Percentiles rank a stretch among this genome's conserved stretches.
Conservation (phyloP, 2,797 vertebrate genomes). For the Allobates femoralis region DNA sequence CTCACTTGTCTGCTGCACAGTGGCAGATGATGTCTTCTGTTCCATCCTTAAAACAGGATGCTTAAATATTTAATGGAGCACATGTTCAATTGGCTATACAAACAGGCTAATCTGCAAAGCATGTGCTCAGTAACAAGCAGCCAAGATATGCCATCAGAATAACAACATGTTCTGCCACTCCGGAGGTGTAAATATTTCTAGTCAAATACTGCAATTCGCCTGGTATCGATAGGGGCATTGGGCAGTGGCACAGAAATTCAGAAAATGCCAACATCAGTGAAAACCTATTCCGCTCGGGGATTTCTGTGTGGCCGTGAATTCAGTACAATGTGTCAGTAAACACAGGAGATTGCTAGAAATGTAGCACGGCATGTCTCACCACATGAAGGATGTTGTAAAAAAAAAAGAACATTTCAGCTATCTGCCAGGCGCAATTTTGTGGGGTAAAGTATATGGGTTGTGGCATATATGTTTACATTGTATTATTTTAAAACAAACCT, state of each 20-base stretch:
- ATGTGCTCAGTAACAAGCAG: slow-evolving; percentile 84
- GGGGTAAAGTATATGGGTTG: neutral
- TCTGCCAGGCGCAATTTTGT: slow-evolving; percentile 6
- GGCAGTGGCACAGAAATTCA: slow-evolving; percentile 26
- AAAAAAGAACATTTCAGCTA: slow-evolving; percentile 4
- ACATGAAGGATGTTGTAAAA: neutral
- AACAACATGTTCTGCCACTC: slow-evolving; percentile 72
- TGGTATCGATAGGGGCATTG: slow-evolving; percentile 56
- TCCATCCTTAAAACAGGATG: slow-evolving; percentile 83
- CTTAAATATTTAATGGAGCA: slow-evolving; percentile 91
- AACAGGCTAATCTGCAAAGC: slow-evolving; percentile 88
- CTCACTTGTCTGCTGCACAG: slow-evolving; percentile 81
- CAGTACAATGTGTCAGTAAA: slow-evolving; percentile 1
- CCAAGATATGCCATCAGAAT: slow-evolving; percentile 77
- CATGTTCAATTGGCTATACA: slow-evolving; percentile 89
- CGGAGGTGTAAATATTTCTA: slow-evolving; percentile 64
- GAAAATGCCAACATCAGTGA: slow-evolving; percentile 48
- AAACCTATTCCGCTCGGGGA: neutral
- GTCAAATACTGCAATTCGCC: slow-evolving; percentile 59
- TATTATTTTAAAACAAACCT: neutral
- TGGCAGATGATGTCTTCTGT: slow-evolving; percentile 85
- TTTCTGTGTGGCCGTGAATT: slow-evolving; percentile 26
- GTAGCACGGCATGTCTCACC: slow-evolving; percentile 17
- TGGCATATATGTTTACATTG: slow-evolving; percentile 4
- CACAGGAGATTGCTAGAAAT: slow-evolving; percentile 17